phyloP scores from a whole-genome alignment of 2,113 vertebrate species.

The Poeciliopsis retropinna region DNA sequence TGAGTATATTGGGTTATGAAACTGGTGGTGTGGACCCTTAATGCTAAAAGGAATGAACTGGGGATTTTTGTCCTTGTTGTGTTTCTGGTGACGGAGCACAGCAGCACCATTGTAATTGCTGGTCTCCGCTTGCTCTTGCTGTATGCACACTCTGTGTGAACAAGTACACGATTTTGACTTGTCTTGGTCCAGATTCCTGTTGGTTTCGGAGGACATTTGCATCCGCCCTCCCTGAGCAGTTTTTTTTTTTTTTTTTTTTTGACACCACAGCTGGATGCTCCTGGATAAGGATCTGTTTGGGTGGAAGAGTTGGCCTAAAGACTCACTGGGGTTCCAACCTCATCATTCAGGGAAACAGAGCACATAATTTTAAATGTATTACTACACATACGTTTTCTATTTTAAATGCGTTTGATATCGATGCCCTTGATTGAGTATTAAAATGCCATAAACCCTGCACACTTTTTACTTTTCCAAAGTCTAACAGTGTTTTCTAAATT shows the following conservation, averaged over 20 bases:
- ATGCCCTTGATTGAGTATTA: no score
- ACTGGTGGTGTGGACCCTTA: slow-evolving; percentile 12
- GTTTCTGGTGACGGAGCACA: slow-evolving; percentile 31
- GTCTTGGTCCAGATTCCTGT: slow-evolving; percentile 22
- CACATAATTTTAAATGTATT: slow-evolving; percentile 14
- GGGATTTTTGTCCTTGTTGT: slow-evolving; percentile 29
- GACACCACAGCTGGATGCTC: slow-evolving; percentile 43
- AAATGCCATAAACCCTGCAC: no score
- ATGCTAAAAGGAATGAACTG: slow-evolving; percentile 25
- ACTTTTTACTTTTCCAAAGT: no score
- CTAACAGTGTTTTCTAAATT: no score
- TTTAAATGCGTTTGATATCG: background rate
- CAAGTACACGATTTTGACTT: slow-evolving; percentile 31
- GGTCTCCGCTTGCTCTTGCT: slow-evolving; percentile 35
- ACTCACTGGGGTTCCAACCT: slow-evolving; percentile 10
- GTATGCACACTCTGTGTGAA: slow-evolving; percentile 12
- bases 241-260: background rate
- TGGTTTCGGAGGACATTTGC: slow-evolving; percentile 16
- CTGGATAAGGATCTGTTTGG: slow-evolving; percentile 22
- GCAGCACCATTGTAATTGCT: slow-evolving; percentile 42
- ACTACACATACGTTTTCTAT: background rate
- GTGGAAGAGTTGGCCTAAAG: background rate
- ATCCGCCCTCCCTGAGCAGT: background rate
- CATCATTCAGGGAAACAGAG: slow-evolving; percentile 16
- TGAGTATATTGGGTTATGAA: slow-evolving; percentile 10